Conservation (phyloP, 1,140 invertebrate genomes). For the Lasioglossum albipes region DNA sequence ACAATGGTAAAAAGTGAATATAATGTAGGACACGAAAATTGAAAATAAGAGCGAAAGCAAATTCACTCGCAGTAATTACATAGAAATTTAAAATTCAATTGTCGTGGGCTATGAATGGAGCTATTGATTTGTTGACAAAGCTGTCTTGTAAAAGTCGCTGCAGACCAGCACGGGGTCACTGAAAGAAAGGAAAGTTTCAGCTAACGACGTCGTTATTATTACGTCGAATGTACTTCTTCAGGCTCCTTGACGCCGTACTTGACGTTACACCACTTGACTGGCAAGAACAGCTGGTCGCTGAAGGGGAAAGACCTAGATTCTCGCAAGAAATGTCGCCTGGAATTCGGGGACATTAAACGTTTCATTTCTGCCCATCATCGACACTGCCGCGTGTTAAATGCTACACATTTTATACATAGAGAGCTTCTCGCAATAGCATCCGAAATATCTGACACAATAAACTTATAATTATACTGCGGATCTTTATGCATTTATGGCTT, state of each 20-base stretch:
- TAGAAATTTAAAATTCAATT: background rate
- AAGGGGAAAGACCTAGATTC: conserved; percentile 48
- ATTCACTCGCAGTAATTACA: too few species aligned
- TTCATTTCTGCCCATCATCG: background rate
- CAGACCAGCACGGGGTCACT: conserved; percentile 19
- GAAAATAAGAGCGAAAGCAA: too few species aligned
- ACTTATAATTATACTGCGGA: background rate
- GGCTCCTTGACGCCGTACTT: conserved; percentile 35
- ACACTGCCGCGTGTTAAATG: background rate
- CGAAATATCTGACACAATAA: background rate
- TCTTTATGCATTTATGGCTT: too few species aligned
- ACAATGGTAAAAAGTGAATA: too few species aligned
- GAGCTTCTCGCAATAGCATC: too few species aligned
- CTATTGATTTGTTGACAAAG: background rate
- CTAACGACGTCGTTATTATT: conserved; percentile 64
- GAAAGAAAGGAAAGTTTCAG: conserved; percentile 36
- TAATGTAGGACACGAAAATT: too few species aligned
- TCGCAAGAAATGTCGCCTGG: conserved; percentile 13
- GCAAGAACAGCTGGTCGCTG: conserved; percentile 45
- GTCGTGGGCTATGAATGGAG: background rate
- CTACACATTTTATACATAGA: background rate
- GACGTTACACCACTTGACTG: conserved; percentile 46
- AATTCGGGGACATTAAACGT: conserved; percentile 31
- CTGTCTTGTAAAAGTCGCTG: background rate
- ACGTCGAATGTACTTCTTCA: conserved; percentile 51